Evolutionary conservation across 2,888 invertebrate genomes (phyloP), one percentile per base, ranked within the genome.

Genomic region (Acleris literana): DNA sequence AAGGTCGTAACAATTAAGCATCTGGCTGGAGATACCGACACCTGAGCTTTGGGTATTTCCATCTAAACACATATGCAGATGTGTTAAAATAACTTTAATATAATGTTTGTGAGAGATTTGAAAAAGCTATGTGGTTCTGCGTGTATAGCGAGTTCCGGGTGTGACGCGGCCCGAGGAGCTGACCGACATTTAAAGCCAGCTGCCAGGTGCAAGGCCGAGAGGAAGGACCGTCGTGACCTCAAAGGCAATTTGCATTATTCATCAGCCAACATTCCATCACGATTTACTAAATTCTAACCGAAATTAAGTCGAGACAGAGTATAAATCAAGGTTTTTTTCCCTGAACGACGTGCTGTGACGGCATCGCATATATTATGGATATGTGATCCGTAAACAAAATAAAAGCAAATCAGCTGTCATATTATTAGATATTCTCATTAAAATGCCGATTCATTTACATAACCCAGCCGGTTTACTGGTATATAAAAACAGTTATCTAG

Each of bases 401-500:
- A 49, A 64, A 64, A 64, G 55, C 60, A 52, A 65, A 79, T 81
- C 84, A 84, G 81, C 82, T 82, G 78, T 56, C 56, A 56, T 51
- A 52, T 56, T 51, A 52, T 33, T 39, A 52, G 56, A 46, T 66
- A 46, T 61, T 57, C 61, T 57, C 33, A 61, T 53, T 61, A 53
- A 53, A 46, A 33, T 61, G 33, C 49, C 53, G 4, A 46, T 18
- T 43, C 64, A 77, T 83, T 84, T 78, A 74, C 80, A 82, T 83
- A 81, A 58, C 55, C 43, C 48, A 49, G 53, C 69, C 76, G 82
- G 82, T 80, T 83, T 81, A 79, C 82, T 80, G 79, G 68, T 67
- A 65, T 69, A 60, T 60, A 64, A 64, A 52, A 83, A 87, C 87
- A 84, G 86, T 85, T 87, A 85, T 65, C 56, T 61, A 44, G 61